Evolutionary conservation across 2,113 vertebrate genomes (phyloP).

Genomic region (Alces alces): DNA sequence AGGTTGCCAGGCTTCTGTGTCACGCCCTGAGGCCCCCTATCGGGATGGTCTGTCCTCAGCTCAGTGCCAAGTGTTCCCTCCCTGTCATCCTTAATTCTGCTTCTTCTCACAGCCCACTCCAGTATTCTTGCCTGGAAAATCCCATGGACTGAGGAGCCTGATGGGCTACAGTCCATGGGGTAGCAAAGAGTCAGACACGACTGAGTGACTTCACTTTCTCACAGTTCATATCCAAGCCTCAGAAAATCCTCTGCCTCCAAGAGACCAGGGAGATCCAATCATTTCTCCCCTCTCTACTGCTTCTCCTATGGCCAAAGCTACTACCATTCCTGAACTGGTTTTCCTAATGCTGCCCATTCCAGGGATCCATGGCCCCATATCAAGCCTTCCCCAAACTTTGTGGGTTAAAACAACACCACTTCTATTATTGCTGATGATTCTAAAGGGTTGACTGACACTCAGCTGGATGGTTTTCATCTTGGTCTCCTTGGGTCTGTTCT

Average conservation of each 20-base stretch:
- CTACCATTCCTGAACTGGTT: background rate
- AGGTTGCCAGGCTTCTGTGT: background rate
- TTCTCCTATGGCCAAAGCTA: background rate
- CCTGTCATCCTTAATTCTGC: background rate
- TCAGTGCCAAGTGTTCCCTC: no score
- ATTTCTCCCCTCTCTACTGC: background rate
- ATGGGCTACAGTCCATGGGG: background rate
- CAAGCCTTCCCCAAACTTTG: background rate
- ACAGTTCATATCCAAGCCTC: background rate
- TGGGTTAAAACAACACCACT: background rate
- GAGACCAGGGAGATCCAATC: background rate
- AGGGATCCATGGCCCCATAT: accelerated
- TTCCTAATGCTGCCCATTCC: background rate
- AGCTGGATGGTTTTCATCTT: background rate
- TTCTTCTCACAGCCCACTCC: background rate
- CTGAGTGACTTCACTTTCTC: background rate
- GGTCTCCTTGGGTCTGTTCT: background rate
- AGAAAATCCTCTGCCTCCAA: background rate
- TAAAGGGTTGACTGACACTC: no score
- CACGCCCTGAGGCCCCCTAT: accelerated
- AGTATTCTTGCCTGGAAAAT: background rate
- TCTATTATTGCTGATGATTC: background rate
- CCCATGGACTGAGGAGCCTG: background rate
- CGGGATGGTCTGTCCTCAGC: background rate
- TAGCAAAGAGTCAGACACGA: accelerated